Percentiles rank a stretch among this genome's conserved stretches.
phyloP scores from a whole-genome alignment of 2,797 vertebrate species.

The Pygocentrus nattereri region DNA sequence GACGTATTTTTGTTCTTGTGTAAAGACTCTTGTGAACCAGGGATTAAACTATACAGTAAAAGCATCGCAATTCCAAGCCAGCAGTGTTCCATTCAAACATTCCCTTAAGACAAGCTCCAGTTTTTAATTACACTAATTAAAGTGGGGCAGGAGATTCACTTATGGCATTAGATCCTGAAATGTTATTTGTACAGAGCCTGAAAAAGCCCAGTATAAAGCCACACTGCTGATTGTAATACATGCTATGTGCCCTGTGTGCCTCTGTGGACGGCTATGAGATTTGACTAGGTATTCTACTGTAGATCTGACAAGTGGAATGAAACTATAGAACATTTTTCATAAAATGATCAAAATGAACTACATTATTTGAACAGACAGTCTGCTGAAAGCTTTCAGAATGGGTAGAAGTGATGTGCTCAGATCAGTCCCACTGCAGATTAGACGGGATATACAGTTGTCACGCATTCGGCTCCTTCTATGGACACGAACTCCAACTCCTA shows the following conservation, averaged over 20 bases:
- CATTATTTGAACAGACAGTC: background rate
- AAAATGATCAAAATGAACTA: background rate
- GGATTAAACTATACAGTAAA: slow-evolving; percentile 1
- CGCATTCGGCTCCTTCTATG: too few relatives aligned
- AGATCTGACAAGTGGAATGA: slow-evolving; percentile 3
- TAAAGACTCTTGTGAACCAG: background rate
- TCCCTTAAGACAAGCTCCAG: slow-evolving; percentile 8
- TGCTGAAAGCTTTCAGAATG: background rate
- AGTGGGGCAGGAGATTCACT: background rate
- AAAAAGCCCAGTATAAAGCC: background rate
- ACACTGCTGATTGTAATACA: slow-evolving; percentile 2
- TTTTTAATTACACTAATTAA: slow-evolving; percentile 28
- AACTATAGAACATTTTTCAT: background rate
- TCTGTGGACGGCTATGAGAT: background rate
- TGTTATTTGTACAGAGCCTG: slow-evolving; percentile 7
- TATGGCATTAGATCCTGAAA: slow-evolving; percentile 2
- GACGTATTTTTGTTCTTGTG: slow-evolving; percentile 12
- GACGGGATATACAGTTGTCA: background rate
- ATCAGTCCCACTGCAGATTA: background rate
- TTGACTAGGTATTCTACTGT: slow-evolving; percentile 5
- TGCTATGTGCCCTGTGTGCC: background rate
- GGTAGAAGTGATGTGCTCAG: background rate
- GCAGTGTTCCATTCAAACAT: slow-evolving; percentile 9
- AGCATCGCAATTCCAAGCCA: background rate
- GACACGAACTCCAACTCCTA: too few relatives aligned